Base-by-base conservation (phyloP, 2,113 vertebrate genomes). In the Pampusana beccarii region DNA sequence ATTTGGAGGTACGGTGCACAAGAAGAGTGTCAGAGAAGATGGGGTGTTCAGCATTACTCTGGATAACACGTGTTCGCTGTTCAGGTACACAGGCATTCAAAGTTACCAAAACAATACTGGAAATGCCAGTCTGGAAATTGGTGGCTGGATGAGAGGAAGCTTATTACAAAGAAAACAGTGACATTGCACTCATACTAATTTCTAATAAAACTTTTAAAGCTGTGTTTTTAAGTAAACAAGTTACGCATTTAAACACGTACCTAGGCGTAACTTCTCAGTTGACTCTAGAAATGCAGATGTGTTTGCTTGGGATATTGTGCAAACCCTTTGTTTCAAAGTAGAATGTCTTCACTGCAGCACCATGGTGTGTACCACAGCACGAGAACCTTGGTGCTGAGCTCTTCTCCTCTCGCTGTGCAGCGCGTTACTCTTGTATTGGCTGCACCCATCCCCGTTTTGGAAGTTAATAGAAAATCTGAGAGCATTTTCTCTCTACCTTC, bases 1-100 rank as follows among this genome's bases (percentile, higher is more conserved):
- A 15, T 99, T 99, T 98, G 99, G 99, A 38, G 99, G 99, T 8
- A 99, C 99, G 1, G 99, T 99, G 53, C 99, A 99, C 98, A 99
- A 98, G 97, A 99, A 99, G 95, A 99, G 97, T 80, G 98, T 99
- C 5, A 96, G 99, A 97, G 99, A 99, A 97, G 99, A 99, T 33
- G 99, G 99, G 5, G 99, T 99, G 79, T 99, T 99, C 98, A 99
- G 75, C 95, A 98, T 99, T 38, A 98, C 97, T 34, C 95, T 99
- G 96, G 99, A 99, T 97, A 99, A 99, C 95, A 98, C 99, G 1
- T 99, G 99, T 84, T 99, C 99, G 1, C 97, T 99, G 25, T 99
- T 99, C 98, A 99, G 99, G 99, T 99, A 98, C 38, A 4, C 58
- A 57, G 38, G 13, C 8, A 1, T 11, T 61, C 31, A 12, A 31